Evolutionary conservation across 2,113 vertebrate genomes (phyloP).

Genomic region (Coregonus clupeaformis): DNA sequence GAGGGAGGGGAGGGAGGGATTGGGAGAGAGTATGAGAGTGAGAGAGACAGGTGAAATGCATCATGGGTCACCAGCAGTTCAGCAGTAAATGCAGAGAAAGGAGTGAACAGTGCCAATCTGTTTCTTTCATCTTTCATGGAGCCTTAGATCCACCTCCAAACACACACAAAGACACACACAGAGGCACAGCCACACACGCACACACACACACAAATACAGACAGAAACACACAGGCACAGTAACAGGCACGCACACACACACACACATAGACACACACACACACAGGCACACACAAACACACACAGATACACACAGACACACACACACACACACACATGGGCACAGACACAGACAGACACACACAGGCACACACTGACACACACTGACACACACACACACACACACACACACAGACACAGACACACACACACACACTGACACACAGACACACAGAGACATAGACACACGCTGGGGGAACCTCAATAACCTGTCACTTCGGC

Average conservation of each 20-base stretch:
- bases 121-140: not conserved
- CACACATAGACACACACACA: conserved; percentile 1
- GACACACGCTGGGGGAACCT: not conserved
- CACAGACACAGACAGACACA: too few species aligned
- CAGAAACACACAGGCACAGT: too few species aligned
- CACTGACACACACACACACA: not conserved
- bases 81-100: too few species aligned
- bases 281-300: not conserved
- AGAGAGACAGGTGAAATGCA: not conserved
- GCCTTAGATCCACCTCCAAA: not conserved
- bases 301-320: too few species aligned
- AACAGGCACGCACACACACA: conserved; percentile 14
- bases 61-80: not conserved
- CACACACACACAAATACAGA: too few species aligned
- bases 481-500: too few species aligned
- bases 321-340: too few species aligned
- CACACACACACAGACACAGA: too few species aligned
- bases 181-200: too few species aligned
- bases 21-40: not conserved
- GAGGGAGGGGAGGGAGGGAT: not conserved
- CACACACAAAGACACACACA: too few species aligned
- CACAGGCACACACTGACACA: not conserved
- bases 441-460: not conserved
- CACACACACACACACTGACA: not conserved
- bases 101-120: too few species aligned